phyloP scores from a whole-genome alignment of 2,888 invertebrate species.

The Tipula confusa region DNA sequence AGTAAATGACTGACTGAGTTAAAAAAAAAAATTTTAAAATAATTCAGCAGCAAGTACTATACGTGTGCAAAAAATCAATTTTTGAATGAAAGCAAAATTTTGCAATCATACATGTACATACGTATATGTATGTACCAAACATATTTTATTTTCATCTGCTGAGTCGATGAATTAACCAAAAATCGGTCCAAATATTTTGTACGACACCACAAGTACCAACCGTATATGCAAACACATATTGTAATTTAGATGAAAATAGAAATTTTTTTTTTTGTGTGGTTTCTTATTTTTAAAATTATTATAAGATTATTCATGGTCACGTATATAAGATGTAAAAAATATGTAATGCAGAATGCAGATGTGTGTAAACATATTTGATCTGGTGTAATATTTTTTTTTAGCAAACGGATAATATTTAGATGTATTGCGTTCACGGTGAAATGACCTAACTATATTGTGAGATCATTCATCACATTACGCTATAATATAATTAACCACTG shows the following conservation, averaged over 20 bases:
- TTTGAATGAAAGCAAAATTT: background rate
- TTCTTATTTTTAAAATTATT: background rate
- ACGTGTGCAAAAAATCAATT: constrained; percentile 3
- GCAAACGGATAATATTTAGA: background rate
- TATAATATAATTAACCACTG: background rate
- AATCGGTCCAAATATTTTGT: background rate
- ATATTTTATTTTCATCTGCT: background rate
- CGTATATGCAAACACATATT: background rate
- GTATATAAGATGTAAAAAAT: background rate
- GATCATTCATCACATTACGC: background rate
- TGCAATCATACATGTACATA: background rate
- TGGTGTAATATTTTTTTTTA: background rate
- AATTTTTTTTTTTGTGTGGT: background rate
- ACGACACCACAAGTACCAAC: background rate
- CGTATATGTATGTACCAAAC: too few species aligned
- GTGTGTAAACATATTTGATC: background rate
- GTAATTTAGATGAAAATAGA: background rate
- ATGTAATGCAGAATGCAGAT: background rate
- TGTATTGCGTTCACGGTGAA: background rate
- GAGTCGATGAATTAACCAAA: too few species aligned
- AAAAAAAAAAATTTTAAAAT: background rate
- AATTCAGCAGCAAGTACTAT: background rate
- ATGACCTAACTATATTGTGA: background rate
- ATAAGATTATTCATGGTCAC: background rate
- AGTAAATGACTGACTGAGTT: background rate